Percentiles rank a stretch among this genome's conserved stretches.
Conservation (phyloP, 2,888 invertebrate species). For the Capitulum mitella region DNA sequence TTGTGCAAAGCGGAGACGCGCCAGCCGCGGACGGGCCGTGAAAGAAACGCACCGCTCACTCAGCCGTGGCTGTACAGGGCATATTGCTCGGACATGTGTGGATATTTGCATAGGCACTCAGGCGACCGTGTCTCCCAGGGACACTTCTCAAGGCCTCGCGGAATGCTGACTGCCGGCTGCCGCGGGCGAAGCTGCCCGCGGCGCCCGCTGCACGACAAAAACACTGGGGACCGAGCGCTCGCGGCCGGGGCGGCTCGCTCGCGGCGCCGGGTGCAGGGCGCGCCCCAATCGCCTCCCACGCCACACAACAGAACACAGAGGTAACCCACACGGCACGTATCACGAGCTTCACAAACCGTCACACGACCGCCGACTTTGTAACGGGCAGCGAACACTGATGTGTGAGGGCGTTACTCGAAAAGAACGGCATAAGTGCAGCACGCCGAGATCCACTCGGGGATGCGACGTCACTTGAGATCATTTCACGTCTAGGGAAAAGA, state of each 20-base stretch:
- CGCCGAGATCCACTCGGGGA: background rate
- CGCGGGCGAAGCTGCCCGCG: no score
- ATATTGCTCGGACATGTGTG: background rate
- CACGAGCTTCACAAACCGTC: background rate
- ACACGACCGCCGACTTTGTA: background rate
- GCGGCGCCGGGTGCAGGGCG: no score
- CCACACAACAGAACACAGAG: background rate
- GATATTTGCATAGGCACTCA: slow-evolving; percentile 3
- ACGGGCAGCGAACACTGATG: background rate
- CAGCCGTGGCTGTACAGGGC: no score
- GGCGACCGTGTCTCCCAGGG: background rate
- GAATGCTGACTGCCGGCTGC: background rate
- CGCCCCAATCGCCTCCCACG: background rate
- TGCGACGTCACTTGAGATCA: background rate
- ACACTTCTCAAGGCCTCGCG: slow-evolving; percentile 12
- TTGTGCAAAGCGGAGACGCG: no score
- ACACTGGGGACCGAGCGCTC: no score
- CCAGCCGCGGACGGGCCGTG: no score
- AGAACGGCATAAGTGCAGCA: background rate
- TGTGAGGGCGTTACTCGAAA: background rate
- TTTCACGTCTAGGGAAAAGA: background rate
- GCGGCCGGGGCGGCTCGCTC: no score
- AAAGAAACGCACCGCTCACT: no score
- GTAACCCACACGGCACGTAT: background rate
- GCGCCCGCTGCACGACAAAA: no score